These are phyloP conservation scores for Euzetes globulus DNA, from an alignment of 2,888 invertebrate species.

Conservation along the genomic window DNA sequence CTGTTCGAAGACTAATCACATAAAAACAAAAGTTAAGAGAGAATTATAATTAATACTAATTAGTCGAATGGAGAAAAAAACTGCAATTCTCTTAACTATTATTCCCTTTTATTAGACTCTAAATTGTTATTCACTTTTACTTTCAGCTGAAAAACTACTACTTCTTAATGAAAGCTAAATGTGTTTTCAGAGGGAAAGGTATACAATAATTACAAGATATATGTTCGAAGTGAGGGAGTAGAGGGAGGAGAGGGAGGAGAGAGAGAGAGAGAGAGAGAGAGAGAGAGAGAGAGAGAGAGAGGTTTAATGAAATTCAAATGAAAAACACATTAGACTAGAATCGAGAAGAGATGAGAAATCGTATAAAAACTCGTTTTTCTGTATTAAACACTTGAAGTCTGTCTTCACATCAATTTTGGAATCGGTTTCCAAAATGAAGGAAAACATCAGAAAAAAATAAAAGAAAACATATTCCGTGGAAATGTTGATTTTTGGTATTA, in stretches of 20 bases:
- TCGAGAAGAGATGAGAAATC: background rate
- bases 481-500: constrained; percentile 22
- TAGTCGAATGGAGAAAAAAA: background rate
- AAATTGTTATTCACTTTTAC: background rate
- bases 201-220: too few relatives aligned
- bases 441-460: background rate
- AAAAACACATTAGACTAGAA: background rate
- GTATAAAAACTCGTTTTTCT: background rate
- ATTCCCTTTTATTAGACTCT: background rate
- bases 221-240: too few relatives aligned
- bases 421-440: background rate
- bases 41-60: constrained; percentile 11
- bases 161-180: background rate
- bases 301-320: constrained; percentile 8
- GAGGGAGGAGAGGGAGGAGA: background rate
- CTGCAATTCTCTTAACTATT: background rate
- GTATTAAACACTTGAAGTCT: background rate
- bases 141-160: background rate
- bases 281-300: constrained; percentile 2
- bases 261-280: constrained; percentile 2
- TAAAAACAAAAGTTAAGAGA: background rate
- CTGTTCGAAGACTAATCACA: background rate
- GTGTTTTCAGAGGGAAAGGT: background rate
- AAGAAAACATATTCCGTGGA: background rate
- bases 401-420: background rate